Conservation (phyloP, 2,113 vertebrate species). For the Puffinus mauretanicus region DNA sequence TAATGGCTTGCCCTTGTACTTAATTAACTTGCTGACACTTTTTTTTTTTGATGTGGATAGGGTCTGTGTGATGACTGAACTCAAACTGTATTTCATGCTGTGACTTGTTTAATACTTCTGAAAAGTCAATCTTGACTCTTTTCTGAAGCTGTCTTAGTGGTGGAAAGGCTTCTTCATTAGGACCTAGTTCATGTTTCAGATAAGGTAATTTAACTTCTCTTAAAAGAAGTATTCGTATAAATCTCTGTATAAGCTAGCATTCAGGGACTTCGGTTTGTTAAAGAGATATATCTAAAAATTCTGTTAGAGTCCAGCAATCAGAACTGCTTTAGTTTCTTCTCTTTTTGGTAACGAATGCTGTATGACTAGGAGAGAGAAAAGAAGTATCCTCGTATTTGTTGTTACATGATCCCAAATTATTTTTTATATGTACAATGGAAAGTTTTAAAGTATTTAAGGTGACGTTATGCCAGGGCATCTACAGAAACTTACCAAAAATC, state of each 20-base stretch:
- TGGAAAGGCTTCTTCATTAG: not conserved
- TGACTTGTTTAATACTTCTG: constrained; percentile 15
- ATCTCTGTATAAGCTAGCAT: not conserved
- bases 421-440: not conserved
- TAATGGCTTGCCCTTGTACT: not conserved
- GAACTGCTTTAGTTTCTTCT: not conserved
- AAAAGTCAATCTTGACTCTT: not conserved
- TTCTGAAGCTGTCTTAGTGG: not conserved
- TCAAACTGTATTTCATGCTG: not conserved
- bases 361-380: not conserved
- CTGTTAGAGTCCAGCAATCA: not conserved
- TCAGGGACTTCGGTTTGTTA: not conserved
- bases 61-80: not conserved
- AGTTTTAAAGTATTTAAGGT: not conserved
- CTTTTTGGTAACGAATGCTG: accelerated
- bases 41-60: not conserved
- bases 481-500: not conserved
- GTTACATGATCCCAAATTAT: not conserved
- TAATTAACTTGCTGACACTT: not conserved
- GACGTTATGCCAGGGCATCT: not conserved
- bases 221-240: not conserved
- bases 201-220: not conserved
- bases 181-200: not conserved
- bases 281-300: not conserved
- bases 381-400: accelerated